Evolutionary conservation across 2,888 invertebrate species (phyloP).

Genomic region (Tinea semifulvella): DNA sequence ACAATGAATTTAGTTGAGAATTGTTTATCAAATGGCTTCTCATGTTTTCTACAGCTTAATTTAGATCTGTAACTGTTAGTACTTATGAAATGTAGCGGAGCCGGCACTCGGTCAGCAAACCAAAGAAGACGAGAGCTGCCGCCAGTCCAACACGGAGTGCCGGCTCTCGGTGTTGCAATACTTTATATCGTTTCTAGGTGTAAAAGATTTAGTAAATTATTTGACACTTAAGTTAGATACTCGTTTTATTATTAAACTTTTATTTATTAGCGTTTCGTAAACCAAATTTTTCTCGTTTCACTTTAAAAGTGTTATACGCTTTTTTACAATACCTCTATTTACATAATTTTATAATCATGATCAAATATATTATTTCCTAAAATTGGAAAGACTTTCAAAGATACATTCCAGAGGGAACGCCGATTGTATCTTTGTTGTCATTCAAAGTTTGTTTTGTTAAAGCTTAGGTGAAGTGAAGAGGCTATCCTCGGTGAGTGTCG

Average conservation of each 20-base stretch:
- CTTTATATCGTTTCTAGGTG: constrained; percentile 53
- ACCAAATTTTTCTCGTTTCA: constrained; percentile 56
- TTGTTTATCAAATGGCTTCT: background rate
- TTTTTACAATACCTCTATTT: constrained; percentile 57
- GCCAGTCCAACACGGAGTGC: no score
- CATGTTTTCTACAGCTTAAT: constrained; percentile 1
- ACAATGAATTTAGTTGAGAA: background rate
- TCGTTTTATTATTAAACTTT: constrained; percentile 51
- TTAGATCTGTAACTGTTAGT: constrained; percentile 63
- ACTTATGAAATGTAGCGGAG: constrained; percentile 46
- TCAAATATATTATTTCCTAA: constrained; percentile 56
- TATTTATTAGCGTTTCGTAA: constrained; percentile 55
- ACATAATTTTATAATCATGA: constrained; percentile 60
- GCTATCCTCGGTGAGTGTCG: constrained; percentile 60
- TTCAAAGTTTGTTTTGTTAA: constrained; percentile 44
- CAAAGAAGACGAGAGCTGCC: no score
- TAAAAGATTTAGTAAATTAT: constrained; percentile 64
- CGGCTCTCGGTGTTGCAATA: constrained; percentile 47
- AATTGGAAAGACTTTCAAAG: constrained; percentile 42
- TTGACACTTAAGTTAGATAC: constrained; percentile 60
- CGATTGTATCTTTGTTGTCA: constrained; percentile 51
- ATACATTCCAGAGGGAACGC: constrained; percentile 52
- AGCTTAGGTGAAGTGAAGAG: constrained; percentile 42
- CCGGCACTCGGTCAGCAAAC: background rate
- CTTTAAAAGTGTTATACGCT: constrained; percentile 62